Conservation (phyloP, 2,113 vertebrate species). For the Drymodes brunneopygia region DNA sequence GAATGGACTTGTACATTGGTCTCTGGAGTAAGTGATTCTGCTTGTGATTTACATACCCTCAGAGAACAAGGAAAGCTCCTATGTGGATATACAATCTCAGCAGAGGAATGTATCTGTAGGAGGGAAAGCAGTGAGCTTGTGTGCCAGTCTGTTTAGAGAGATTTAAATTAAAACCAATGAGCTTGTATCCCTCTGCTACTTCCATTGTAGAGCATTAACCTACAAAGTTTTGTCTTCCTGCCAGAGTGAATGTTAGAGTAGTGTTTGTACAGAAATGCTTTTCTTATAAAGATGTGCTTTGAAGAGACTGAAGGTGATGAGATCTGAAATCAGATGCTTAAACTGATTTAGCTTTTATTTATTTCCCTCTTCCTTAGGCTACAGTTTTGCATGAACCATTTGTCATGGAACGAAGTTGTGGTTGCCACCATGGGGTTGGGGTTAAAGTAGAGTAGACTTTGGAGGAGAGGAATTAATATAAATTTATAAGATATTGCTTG, state of each 20-base stretch:
- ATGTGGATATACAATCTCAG: neutral
- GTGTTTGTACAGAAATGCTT: neutral
- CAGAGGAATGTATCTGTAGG: neutral
- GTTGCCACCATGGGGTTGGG: neutral
- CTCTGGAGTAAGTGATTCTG: neutral
- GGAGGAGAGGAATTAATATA: constrained; percentile 23
- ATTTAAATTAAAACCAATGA: neutral
- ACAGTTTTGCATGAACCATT: constrained; percentile 15
- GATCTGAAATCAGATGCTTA: neutral
- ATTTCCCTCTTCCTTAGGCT: constrained; percentile 19
- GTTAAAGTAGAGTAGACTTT: neutral
- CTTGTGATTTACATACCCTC: neutral
- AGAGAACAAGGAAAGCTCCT: neutral
- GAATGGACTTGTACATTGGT: neutral
- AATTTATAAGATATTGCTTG: constrained; percentile 33
- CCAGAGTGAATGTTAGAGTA: neutral
- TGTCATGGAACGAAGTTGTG: constrained; percentile 12
- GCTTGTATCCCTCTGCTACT: neutral
- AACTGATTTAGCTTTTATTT: constrained; percentile 51
- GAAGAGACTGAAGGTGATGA: neutral
- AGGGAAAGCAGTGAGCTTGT: neutral
- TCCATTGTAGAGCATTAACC: neutral
- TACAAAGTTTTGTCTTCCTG: neutral
- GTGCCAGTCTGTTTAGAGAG: neutral
- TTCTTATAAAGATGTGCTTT: neutral